Evolutionary conservation across 2,113 vertebrate species (phyloP).

Genomic region (Rhipidura dahli): DNA sequence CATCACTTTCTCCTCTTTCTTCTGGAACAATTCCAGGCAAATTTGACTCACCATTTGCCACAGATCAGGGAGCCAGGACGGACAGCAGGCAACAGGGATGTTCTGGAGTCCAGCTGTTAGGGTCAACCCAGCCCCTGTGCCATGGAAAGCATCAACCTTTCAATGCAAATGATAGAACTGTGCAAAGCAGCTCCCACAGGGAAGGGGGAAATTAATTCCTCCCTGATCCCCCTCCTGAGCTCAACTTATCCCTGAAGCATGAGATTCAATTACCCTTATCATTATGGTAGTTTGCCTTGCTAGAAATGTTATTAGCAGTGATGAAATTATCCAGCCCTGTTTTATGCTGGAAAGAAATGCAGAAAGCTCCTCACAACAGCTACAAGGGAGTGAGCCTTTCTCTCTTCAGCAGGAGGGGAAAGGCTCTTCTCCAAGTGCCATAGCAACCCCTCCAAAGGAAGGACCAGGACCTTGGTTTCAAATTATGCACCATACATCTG

Average conservation of each 20-base stretch:
- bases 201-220: constrained; percentile 13
- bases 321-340: constrained; percentile 54
- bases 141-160: background rate
- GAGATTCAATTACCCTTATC: constrained; percentile 67
- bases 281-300: constrained; percentile 26
- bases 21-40: background rate
- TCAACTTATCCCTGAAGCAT: constrained; percentile 45
- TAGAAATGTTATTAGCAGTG: constrained; percentile 39
- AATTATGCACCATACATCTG: background rate
- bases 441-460: background rate
- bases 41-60: background rate
- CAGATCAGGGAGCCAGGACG: background rate
- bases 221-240: constrained; percentile 9
- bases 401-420: background rate
- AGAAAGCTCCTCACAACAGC: background rate
- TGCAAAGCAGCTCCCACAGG: background rate
- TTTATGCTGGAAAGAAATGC: background rate
- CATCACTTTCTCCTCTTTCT: background rate
- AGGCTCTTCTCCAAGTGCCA: background rate
- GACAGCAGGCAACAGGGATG: background rate
- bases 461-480: background rate
- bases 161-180: background rate
- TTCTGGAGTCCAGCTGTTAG: background rate
- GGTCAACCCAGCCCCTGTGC: background rate
- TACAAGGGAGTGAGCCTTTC: background rate